These are phyloP conservation scores for Eupithecia tripunctaria DNA, from an alignment of 2,888 invertebrate species.

Conservation along the genomic window DNA sequence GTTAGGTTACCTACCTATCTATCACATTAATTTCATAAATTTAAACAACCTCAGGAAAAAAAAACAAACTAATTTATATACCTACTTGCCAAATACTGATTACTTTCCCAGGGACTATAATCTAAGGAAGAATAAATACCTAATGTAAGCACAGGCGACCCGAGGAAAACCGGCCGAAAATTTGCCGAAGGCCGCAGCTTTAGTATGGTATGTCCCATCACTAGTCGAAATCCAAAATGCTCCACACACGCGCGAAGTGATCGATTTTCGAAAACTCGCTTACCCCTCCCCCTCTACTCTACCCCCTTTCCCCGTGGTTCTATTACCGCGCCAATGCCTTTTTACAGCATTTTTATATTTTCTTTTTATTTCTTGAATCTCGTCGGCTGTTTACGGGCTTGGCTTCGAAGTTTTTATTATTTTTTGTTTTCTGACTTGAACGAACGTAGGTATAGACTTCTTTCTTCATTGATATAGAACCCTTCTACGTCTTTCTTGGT, in stretches of 20 bases:
- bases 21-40: no score
- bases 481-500: no score
- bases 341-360: slow-evolving; percentile 68
- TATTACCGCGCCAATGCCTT: slow-evolving; percentile 64
- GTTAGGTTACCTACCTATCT: no score
- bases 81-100: no score
- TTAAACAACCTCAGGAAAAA: no score
- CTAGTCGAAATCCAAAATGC: slow-evolving; percentile 71
- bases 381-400: slow-evolving; percentile 57
- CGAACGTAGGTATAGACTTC: neutral
- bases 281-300: slow-evolving; percentile 41
- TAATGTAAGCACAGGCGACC: no score
- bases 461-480: no score
- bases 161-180: neutral
- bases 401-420: slow-evolving; percentile 38
- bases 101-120: no score
- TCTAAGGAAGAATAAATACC: no score
- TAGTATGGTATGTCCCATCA: slow-evolving; percentile 21
- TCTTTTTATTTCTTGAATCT: slow-evolving; percentile 64
- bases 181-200: neutral
- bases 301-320: slow-evolving; percentile 53
- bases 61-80: no score
- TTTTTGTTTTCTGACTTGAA: slow-evolving; percentile 15
- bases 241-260: slow-evolving; percentile 76
- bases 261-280: slow-evolving; percentile 77